A percentile compares a stretch with the other conserved stretches of the same genome.
phyloP scores from a whole-genome alignment of 2,888 invertebrate species.

The Erebia ligea region DNA sequence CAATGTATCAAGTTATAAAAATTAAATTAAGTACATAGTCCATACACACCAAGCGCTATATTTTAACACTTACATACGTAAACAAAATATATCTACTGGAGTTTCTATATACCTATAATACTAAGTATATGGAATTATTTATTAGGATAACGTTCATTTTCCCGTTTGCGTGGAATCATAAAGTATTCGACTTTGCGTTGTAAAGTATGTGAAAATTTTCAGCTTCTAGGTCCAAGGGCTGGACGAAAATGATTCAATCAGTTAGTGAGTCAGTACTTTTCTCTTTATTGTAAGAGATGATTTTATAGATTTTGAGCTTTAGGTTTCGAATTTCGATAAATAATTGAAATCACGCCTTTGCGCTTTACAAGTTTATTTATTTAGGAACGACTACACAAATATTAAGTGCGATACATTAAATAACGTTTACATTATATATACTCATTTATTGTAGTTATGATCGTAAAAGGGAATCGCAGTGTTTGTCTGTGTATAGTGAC shows the following conservation, averaged over 20 bases:
- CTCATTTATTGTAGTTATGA: constrained; percentile 25
- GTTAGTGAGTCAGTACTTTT: too few species aligned
- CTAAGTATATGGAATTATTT: too few species aligned
- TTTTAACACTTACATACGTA: neutral
- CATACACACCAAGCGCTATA: neutral
- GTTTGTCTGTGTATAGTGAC: constrained; percentile 41
- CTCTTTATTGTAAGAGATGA: too few species aligned
- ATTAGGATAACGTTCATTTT: too few species aligned
- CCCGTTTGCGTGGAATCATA: too few species aligned
- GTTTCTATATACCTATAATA: too few species aligned
- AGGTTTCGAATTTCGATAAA: neutral
- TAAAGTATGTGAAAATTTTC: too few species aligned
- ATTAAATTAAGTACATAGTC: neutral
- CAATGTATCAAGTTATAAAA: constrained; percentile 27
- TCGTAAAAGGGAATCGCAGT: constrained; percentile 39
- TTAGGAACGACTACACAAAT: constrained; percentile 17
- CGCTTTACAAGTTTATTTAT: constrained; percentile 10
- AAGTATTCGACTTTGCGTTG: too few species aligned
- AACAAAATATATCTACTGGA: neutral
- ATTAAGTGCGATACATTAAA: constrained; percentile 11
- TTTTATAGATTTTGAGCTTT: too few species aligned
- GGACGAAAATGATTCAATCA: too few species aligned
- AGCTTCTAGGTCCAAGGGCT: too few species aligned
- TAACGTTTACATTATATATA: constrained; percentile 13
- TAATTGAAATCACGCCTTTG: constrained; percentile 6